Conservation (phyloP, 2,113 vertebrate genomes). For the Prolemur simus region DNA sequence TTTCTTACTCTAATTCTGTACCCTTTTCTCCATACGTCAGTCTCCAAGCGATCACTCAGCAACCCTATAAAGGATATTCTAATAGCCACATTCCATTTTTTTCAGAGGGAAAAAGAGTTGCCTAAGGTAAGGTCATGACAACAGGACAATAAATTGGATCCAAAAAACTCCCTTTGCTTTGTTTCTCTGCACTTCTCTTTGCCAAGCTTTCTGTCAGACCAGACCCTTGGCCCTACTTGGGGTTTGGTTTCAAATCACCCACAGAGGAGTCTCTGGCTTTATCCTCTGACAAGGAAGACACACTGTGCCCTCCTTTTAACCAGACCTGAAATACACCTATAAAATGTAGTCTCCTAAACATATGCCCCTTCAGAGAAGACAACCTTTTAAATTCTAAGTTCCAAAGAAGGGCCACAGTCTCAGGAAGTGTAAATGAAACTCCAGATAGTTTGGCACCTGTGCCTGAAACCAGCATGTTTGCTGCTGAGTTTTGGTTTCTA, state of each 20-base stretch:
- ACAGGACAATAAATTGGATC: background rate
- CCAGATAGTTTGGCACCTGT: conserved; percentile 47
- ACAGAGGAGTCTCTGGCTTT: background rate
- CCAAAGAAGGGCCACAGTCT: conserved; percentile 19
- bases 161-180: background rate
- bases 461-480: conserved; percentile 50
- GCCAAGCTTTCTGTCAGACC: background rate
- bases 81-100: background rate
- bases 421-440: conserved; percentile 45
- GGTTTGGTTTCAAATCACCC: background rate
- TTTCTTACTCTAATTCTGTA: background rate
- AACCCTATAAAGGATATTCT: background rate
- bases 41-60: background rate
- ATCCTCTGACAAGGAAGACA: background rate
- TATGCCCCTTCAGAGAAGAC: background rate
- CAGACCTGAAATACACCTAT: background rate
- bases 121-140: background rate
- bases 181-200: background rate
- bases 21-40: background rate
- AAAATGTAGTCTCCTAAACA: background rate
- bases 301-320: background rate
- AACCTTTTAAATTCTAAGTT: background rate
- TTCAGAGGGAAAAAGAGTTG: background rate
- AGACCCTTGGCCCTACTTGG: background rate
- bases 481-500: conserved; percentile 59